Conservation (phyloP, 1,140 invertebrate species). For the Lutraria rhynchaena region DNA sequence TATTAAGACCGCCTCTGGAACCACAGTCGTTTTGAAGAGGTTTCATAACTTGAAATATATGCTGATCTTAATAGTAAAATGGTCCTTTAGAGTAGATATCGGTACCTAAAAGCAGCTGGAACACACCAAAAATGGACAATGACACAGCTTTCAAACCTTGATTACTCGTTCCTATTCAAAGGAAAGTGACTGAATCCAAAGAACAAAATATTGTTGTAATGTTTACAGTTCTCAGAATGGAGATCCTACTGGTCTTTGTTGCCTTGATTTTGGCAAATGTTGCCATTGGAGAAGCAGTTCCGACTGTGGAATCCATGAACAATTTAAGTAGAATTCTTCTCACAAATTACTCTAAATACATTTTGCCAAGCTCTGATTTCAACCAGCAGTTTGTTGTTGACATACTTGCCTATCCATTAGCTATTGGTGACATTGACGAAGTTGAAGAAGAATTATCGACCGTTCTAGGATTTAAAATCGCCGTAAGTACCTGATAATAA, state of each 20-base stretch:
- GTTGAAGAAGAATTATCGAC: constrained; percentile 34
- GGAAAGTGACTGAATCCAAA: too few relatives aligned
- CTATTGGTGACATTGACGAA: constrained; percentile 28
- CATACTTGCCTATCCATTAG: neutral
- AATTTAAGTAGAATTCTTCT: neutral
- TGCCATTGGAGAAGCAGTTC: neutral
- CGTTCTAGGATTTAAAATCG: constrained; percentile 4
- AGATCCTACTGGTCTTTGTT: neutral
- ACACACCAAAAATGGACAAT: too few relatives aligned
- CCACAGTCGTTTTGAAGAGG: too few relatives aligned
- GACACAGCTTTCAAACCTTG: too few relatives aligned
- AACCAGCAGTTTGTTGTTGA: neutral
- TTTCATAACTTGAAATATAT: too few relatives aligned
- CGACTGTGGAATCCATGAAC: neutral
- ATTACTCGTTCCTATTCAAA: too few relatives aligned
- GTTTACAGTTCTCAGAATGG: neutral
- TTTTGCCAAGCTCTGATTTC: neutral
- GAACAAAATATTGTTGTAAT: neutral
- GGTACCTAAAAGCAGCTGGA: too few relatives aligned
- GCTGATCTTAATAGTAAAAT: too few relatives aligned
- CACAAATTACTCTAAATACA: constrained; percentile 7
- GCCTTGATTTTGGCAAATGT: neutral
- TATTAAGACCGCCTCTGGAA: too few relatives aligned
- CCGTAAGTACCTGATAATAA: too few relatives aligned
- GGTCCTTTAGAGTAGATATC: too few relatives aligned